Conservation (phyloP, 2,888 invertebrate species). For the Dasysyrphus tricinctus region DNA sequence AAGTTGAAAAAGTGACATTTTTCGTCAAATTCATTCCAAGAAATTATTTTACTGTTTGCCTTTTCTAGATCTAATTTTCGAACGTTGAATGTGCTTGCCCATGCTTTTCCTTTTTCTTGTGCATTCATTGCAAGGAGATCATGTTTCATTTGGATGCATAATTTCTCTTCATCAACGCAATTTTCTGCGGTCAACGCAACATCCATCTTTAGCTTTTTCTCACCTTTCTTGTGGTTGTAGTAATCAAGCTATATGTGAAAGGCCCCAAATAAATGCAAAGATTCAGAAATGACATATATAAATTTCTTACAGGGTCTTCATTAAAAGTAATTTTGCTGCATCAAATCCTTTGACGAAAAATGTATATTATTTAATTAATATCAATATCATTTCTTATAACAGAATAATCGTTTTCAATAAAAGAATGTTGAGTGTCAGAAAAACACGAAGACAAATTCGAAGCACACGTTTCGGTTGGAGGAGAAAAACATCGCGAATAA, state of each 20-base stretch:
- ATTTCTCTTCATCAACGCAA: neutral
- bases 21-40: neutral
- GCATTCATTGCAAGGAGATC: slow-evolving; percentile 11
- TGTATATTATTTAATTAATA: slow-evolving; percentile 7
- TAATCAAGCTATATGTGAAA: slow-evolving; percentile 7
- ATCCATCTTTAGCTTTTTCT: neutral
- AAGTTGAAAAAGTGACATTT: slow-evolving; percentile 5
- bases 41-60: neutral
- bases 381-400: neutral
- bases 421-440: neutral
- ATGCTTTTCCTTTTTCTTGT: neutral
- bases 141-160: slow-evolving; percentile 7
- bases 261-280: neutral
- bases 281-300: neutral
- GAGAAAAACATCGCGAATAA: neutral
- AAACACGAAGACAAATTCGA: neutral
- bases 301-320: slow-evolving; percentile 2
- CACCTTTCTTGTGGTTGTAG: neutral
- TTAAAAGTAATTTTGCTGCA: neutral
- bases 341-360: slow-evolving; percentile 11
- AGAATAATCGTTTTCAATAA: neutral
- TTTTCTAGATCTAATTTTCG: slow-evolving; percentile 5
- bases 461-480: neutral
- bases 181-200: neutral
- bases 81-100: slow-evolving; percentile 5